Evolutionary conservation across 2,113 vertebrate genomes (phyloP).

Genomic region (Gymnogyps californianus): DNA sequence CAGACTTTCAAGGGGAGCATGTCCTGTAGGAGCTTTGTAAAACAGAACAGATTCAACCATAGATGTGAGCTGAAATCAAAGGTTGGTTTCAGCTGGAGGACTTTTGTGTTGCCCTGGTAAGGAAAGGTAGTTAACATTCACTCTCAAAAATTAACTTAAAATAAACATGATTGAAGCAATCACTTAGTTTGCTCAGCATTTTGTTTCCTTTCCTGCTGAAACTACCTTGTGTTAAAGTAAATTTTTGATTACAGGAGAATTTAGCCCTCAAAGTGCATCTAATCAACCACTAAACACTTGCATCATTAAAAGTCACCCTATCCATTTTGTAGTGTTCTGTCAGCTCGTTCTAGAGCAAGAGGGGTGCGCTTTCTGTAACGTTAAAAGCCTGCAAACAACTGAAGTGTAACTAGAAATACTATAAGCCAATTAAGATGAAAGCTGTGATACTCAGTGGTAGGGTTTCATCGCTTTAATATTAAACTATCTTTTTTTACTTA

Average conservation of each 20-base stretch:
- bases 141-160: conserved; percentile 46
- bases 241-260: conserved; percentile 64
- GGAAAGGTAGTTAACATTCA: background rate
- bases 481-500: conserved; percentile 68
- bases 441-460: conserved; percentile 40
- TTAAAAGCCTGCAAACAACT: conserved; percentile 68
- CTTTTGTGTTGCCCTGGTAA: background rate
- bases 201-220: conserved; percentile 49
- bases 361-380: background rate
- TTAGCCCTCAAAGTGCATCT: conserved; percentile 48
- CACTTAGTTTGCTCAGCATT: conserved; percentile 10
- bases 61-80: background rate
- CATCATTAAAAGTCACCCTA: conserved; percentile 65
- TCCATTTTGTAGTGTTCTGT: conserved; percentile 13
- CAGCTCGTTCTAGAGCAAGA: conserved; percentile 4
- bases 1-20: background rate
- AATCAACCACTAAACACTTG: conserved; percentile 50
- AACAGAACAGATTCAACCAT: background rate
- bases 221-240: conserved; percentile 33
- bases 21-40: background rate
- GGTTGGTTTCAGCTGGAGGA: background rate
- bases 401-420: conserved; percentile 52
- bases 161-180: conserved; percentile 45
- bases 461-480: conserved; percentile 67
- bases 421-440: conserved; percentile 76